Percentiles rank a stretch among this genome's conserved stretches.
Conservation (phyloP, 2,888 invertebrate genomes). For the Harpalus rufipes region DNA sequence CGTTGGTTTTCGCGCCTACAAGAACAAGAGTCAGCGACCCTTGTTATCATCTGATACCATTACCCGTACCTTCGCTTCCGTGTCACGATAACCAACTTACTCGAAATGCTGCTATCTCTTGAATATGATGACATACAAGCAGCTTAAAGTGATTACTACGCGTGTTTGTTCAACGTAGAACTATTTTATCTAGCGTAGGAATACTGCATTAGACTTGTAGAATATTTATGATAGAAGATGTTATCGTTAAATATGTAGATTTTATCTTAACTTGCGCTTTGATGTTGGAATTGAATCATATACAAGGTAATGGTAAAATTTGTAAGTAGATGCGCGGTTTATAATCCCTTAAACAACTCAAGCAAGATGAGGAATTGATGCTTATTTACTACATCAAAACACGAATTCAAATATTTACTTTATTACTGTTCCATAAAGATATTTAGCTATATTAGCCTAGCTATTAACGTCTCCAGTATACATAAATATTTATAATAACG, state of each 20-base stretch:
- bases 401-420: neutral
- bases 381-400: slow-evolving; percentile 1
- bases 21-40: slow-evolving; percentile 1
- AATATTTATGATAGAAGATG: slow-evolving; percentile 22
- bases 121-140: neutral
- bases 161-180: neutral
- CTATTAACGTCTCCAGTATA: too few species aligned
- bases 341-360: slow-evolving; percentile 4
- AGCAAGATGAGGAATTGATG: neutral
- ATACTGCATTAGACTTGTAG: slow-evolving; percentile 17
- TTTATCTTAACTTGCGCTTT: slow-evolving; percentile 27
- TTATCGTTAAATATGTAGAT: slow-evolving; percentile 24
- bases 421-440: too few species aligned
- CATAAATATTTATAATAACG: too few species aligned
- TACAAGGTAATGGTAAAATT: slow-evolving; percentile 7
- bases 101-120: neutral
- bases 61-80: neutral
- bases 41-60: neutral
- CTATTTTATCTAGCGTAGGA: neutral
- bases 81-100: slow-evolving; percentile 5
- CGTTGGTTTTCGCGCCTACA: neutral
- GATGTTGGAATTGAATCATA: slow-evolving; percentile 24
- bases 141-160: neutral
- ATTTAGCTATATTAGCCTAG: too few species aligned
- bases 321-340: slow-evolving; percentile 19